Evolutionary conservation across 2,113 vertebrate species (phyloP).

Genomic region (Strix aluco): DNA sequence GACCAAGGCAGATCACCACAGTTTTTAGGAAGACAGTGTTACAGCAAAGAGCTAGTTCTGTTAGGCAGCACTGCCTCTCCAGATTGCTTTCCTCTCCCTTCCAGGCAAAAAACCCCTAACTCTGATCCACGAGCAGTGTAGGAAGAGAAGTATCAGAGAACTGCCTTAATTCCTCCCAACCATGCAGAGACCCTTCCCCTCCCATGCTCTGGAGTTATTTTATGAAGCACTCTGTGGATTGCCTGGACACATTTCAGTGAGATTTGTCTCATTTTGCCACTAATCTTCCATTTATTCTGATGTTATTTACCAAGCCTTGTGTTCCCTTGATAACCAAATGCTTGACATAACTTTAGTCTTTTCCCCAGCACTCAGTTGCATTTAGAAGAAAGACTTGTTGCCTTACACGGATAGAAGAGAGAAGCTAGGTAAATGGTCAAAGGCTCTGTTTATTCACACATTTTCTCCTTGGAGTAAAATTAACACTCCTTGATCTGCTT

Average conservation of each 20-base stretch:
- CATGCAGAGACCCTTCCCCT: background rate
- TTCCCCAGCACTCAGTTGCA: background rate
- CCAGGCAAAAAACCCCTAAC: background rate
- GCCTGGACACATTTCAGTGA: background rate
- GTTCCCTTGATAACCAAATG: background rate
- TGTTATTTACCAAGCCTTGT: background rate
- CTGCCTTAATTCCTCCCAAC: background rate
- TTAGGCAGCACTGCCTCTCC: background rate
- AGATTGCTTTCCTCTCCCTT: background rate
- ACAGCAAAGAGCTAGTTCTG: background rate
- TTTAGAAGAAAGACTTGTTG: background rate
- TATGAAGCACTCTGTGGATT: background rate
- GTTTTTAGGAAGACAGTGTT: background rate
- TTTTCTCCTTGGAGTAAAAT: background rate
- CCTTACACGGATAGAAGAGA: background rate
- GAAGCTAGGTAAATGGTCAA: background rate
- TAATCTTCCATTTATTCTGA: background rate
- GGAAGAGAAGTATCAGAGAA: background rate
- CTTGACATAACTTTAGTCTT: background rate
- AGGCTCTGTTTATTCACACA: background rate
- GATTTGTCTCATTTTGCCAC: background rate
- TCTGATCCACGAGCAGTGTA: background rate
- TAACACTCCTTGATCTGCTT: background rate
- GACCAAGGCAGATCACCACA: background rate
- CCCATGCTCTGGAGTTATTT: background rate